Conservation (phyloP, 2,888 invertebrate species). For the Lacanobia oleracea region DNA sequence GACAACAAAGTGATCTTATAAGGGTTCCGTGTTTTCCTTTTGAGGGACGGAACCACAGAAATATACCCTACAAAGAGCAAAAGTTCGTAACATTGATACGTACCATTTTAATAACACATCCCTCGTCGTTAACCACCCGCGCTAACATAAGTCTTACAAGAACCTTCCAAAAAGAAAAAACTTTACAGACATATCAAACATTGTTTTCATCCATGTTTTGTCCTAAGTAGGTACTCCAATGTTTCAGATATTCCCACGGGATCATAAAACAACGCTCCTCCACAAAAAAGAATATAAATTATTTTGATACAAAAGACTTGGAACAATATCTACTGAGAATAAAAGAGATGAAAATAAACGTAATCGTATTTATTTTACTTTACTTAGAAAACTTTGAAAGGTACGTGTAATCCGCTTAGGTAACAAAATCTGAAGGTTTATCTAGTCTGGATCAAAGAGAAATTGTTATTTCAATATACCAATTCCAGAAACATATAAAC, state of each 20-base stretch:
- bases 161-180: slow-evolving; percentile 11
- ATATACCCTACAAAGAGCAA: too few species aligned
- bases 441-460: neutral
- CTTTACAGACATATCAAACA: slow-evolving; percentile 3
- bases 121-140: neutral
- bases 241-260: slow-evolving; percentile 37
- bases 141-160: neutral
- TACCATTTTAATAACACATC: neutral
- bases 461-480: neutral
- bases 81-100: neutral
- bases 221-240: slow-evolving; percentile 25
- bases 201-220: slow-evolving; percentile 24
- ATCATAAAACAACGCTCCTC: slow-evolving; percentile 37
- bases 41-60: too few species aligned
- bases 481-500: neutral
- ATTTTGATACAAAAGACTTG: slow-evolving; percentile 43
- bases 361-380: slow-evolving; percentile 23
- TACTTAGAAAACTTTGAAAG: slow-evolving; percentile 7
- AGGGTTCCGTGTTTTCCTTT: too few species aligned
- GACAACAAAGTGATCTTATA: too few species aligned
- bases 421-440: neutral
- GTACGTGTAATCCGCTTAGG: neutral
- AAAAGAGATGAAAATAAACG: slow-evolving; percentile 27
- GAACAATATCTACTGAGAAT: slow-evolving; percentile 27
- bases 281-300: slow-evolving; percentile 38